Evolutionary conservation across 2,888 invertebrate genomes (phyloP), one percentile per base, ranked within the genome.

Genomic region (Meta bourneti): DNA sequence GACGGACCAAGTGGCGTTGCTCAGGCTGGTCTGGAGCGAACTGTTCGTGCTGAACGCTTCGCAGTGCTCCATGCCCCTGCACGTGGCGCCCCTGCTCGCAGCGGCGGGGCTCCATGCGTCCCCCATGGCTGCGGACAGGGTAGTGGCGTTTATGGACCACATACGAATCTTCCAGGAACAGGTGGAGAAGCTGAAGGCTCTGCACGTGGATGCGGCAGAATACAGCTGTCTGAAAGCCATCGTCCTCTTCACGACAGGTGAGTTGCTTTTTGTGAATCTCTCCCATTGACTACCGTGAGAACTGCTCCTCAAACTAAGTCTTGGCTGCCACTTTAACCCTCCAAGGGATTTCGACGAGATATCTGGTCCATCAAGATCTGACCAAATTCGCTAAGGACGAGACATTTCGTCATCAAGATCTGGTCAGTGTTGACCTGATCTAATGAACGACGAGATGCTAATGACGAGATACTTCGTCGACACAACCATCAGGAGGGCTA

Each of bases 171-270:
- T 98, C 96, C 94, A 95, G 92, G 94, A 94, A 92, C 98, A 99
- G 96, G 98, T 99, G 95, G 99, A 99, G 96, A 99, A 99, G 96
- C 96, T 99, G 95, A 99, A 99, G 96, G 98, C 98, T 93, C 97
- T 99, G 94, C 99, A 99, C 96, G 98, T 99, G 94, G 99, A 99
- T 96, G 98, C 98, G 74, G 99, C 99, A 94, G 99, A 99, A 96
- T 99, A 99, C 96, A 98, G 98, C 96, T 99, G 99, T 96, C 97
- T 99, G 95, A 99, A 99, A 96, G 99, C 99, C 95, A 98, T 99
- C 96, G 98, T 99, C 95, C 97, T 99, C 95, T 99, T 99, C 96
- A 98, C 98, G 95, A 98, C 99, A 96, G 99, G 99, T 99, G 97
- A 97, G 97, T 77, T 9, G 6, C 7, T 49, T 49, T 74, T 49